Conservation (phyloP, 2,888 invertebrate genomes). For the Baronia brevicornis region DNA sequence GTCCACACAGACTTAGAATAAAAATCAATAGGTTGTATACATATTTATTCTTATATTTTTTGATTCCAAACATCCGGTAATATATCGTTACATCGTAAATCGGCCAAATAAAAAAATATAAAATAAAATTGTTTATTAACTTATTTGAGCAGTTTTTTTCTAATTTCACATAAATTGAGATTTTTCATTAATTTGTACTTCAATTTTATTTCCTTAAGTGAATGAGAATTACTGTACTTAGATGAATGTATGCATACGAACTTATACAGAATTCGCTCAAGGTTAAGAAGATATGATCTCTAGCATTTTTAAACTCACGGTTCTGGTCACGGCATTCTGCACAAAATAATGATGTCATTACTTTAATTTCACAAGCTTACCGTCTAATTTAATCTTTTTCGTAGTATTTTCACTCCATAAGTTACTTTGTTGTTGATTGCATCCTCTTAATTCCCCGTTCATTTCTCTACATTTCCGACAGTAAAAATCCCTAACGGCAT, state of each 20-base stretch:
- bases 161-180: too few relatives aligned
- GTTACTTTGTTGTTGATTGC: conserved; percentile 33
- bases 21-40: too few relatives aligned
- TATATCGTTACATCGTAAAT: too few relatives aligned
- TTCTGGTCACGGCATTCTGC: conserved; percentile 38
- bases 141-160: too few relatives aligned
- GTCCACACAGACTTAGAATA: too few relatives aligned
- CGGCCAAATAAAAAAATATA: too few relatives aligned
- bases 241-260: conserved; percentile 27
- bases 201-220: too few relatives aligned
- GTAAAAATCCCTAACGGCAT: conserved; percentile 57
- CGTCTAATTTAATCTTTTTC: conserved; percentile 58
- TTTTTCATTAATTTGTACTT: too few relatives aligned
- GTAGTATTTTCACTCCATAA: conserved; percentile 52
- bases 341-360: conserved; percentile 47
- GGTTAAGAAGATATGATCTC: conserved; percentile 48
- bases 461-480: conserved; percentile 58
- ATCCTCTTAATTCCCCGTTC: conserved; percentile 30
- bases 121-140: too few relatives aligned
- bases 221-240: conserved; percentile 13
- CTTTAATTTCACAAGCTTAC: conserved; percentile 69
- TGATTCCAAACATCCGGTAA: too few relatives aligned
- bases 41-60: too few relatives aligned
- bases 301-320: conserved; percentile 33
- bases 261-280: conserved; percentile 29